These are phyloP conservation scores for Pyrrhosoma nymphula DNA, from an alignment of 2,888 invertebrate genomes.

Conservation along the genomic window DNA sequence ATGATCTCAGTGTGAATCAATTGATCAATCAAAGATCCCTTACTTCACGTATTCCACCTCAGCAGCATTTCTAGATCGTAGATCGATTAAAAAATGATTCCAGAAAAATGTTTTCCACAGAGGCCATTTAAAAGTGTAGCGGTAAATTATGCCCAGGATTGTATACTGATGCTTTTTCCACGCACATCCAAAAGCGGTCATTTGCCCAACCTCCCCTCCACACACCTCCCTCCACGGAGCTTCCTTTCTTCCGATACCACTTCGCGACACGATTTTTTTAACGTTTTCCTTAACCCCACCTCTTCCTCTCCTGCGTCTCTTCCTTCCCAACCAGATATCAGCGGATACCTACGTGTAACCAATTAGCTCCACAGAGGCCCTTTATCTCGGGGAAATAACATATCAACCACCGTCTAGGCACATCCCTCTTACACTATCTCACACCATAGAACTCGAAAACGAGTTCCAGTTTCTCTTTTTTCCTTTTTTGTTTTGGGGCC, in stretches of 20 bases:
- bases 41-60: too few relatives aligned
- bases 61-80: too few relatives aligned
- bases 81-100: too few relatives aligned
- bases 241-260: not conserved
- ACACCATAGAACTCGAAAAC: not conserved
- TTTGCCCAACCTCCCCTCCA: not conserved
- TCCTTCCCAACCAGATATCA: not conserved
- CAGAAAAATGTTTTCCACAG: too few relatives aligned
- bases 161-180: not conserved
- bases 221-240: not conserved
- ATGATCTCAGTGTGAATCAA: too few relatives aligned
- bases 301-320: not conserved
- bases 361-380: not conserved
- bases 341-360: not conserved
- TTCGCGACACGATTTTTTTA: not conserved
- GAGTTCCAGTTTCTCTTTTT: not conserved
- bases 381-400: not conserved
- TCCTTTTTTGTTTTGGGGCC: not conserved
- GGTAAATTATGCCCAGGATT: too few relatives aligned
- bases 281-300: not conserved
- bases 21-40: too few relatives aligned
- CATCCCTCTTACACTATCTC: not conserved
- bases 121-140: too few relatives aligned
- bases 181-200: not conserved
- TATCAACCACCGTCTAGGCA: not conserved